Conservation (phyloP, 2,888 invertebrate genomes). For the Perdita meconis region DNA sequence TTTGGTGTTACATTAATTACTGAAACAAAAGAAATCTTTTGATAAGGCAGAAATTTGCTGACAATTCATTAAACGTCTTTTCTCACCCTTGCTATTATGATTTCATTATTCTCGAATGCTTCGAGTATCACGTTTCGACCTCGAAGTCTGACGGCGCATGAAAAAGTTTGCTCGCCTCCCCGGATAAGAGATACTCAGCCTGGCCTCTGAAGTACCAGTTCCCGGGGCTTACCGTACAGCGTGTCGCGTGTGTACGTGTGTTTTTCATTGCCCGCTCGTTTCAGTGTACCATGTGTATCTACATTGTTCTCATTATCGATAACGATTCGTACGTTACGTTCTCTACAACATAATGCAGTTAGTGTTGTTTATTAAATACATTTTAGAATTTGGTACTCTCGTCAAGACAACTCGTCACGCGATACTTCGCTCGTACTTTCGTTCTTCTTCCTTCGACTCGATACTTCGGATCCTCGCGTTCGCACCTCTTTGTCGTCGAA, state of each 20-base stretch:
- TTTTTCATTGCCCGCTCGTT: neutral
- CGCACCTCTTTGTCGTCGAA: neutral
- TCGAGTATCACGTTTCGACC: too few species aligned
- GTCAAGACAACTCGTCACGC: constrained; percentile 76
- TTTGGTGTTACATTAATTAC: too few species aligned
- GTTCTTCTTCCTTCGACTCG: constrained; percentile 60
- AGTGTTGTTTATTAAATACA: constrained; percentile 77
- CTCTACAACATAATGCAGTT: constrained; percentile 77
- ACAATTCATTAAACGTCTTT: too few species aligned
- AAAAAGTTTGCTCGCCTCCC: too few species aligned
- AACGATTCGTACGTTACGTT: constrained; percentile 76
- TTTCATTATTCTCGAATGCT: too few species aligned
- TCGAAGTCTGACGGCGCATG: too few species aligned
- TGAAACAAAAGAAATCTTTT: too few species aligned
- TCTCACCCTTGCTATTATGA: too few species aligned
- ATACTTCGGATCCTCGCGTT: constrained; percentile 9
- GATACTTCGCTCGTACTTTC: constrained; percentile 68
- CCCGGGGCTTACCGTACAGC: neutral
- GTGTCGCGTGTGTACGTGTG: constrained; percentile 2
- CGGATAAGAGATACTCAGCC: too few species aligned
- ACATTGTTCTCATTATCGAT: constrained; percentile 73
- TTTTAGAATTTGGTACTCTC: constrained; percentile 84
- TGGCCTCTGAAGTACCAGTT: too few species aligned
- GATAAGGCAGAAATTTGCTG: too few species aligned
- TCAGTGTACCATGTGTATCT: constrained; percentile 57